These are phyloP conservation scores for Thumatha senex DNA, from an alignment of 2,888 invertebrate species.

Conservation along the genomic window DNA sequence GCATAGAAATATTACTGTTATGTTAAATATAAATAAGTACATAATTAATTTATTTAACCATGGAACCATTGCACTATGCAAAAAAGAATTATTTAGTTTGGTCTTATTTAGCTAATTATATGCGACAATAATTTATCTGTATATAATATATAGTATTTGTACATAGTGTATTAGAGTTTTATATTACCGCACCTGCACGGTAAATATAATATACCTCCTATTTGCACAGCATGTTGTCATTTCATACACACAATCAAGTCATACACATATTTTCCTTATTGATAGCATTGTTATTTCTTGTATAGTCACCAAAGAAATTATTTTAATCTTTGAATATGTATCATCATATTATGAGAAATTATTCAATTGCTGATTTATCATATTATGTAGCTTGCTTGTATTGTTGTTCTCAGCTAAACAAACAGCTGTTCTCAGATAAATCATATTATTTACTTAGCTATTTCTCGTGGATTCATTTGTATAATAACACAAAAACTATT, in stretches of 20 bases:
- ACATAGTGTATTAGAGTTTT: conserved; percentile 20
- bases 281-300: conserved; percentile 17
- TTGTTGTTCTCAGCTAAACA: not conserved
- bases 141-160: conserved; percentile 20
- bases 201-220: conserved; percentile 25
- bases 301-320: conserved; percentile 1
- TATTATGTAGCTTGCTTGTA: not conserved
- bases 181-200: conserved; percentile 32
- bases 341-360: not conserved
- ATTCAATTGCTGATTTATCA: not conserved
- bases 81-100: conserved; percentile 7
- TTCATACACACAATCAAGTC: conserved; percentile 9
- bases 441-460: not conserved
- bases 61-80: conserved; percentile 51
- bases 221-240: conserved; percentile 39
- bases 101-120: not conserved
- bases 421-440: not conserved
- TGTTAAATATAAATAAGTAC: conserved; percentile 9
- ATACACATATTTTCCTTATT: conserved; percentile 5
- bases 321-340: not conserved
- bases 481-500: conserved; percentile 14
- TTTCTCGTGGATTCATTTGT: not conserved
- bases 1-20: conserved; percentile 12
- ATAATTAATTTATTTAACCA: conserved; percentile 22
- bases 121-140: conserved; percentile 5